Evolutionary conservation across 2,888 invertebrate genomes (phyloP).

Genomic region (Aspidiotus rigidus): DNA sequence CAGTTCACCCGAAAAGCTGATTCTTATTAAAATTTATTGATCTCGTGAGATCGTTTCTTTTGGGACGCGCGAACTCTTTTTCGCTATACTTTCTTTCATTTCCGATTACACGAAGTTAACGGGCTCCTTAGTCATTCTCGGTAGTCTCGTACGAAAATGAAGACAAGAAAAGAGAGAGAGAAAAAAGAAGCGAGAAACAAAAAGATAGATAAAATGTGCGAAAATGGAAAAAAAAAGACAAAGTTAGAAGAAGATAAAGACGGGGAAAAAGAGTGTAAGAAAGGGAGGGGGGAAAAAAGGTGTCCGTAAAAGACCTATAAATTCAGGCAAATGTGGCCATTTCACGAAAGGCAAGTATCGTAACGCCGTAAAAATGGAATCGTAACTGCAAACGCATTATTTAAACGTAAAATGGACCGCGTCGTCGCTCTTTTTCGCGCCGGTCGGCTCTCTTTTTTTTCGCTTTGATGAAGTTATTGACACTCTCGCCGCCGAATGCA

Average conservation of each 20-base stretch:
- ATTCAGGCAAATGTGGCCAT: conserved; percentile 5
- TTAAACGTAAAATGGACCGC: conserved; percentile 23
- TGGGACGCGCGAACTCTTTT: conserved; percentile 10
- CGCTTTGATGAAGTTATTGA: conserved; percentile 16
- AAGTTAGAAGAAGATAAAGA: too few relatives aligned
- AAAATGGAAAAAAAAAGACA: too few relatives aligned
- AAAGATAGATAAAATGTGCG: too few relatives aligned
- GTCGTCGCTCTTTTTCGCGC: background rate
- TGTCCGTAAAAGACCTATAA: conserved; percentile 23
- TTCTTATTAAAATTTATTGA: conserved; percentile 26
- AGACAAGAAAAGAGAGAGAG: too few relatives aligned
- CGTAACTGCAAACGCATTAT: conserved; percentile 20
- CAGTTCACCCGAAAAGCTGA: conserved; percentile 1
- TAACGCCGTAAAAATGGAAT: conserved; percentile 16
- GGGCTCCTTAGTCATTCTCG: conserved; percentile 19
- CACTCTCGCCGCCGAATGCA: conserved; percentile 5
- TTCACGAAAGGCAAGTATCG: too few relatives aligned
- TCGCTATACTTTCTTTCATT: conserved; percentile 17
- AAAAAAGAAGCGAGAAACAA: too few relatives aligned
- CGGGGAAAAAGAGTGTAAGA: too few relatives aligned
- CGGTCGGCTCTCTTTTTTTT: background rate
- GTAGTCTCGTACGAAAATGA: background rate
- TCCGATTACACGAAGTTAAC: conserved; percentile 20
- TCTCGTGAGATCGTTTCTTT: conserved; percentile 18
- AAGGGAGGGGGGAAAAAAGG: background rate